Base-by-base conservation (phyloP, 2,888 invertebrate genomes). In the Chironomus tentans region DNA sequence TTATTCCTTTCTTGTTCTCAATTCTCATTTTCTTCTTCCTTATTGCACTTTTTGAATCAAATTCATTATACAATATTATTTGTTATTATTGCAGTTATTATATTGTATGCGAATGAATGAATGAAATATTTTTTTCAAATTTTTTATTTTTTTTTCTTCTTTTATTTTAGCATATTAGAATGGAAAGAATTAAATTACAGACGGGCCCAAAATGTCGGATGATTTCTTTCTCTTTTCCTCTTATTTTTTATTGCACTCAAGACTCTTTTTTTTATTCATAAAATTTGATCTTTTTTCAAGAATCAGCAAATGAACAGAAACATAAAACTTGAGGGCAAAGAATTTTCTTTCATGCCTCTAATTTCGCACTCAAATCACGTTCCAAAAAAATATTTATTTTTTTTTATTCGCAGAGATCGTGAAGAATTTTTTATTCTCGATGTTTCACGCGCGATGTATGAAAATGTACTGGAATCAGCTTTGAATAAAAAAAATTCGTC, bases 381-480 rank as follows among this genome's bases (percentile, higher is more conserved):
- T 68, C 38, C 24, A 10, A 28, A 28, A 38, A 38, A 10, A 38
- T 18, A 56, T 18, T 56, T 5, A 18, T 56, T 56, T 56, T 56
- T 18, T 56, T 56, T 56, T 56, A 46, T 65, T 62, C 38, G 5
- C 10, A 21, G 18, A 62, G 68, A 61, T 61, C 70, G 61, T 62
- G 62, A 12, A 3, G n/a, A 12, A 62, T 68, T 46, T 68, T 46
- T 68, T 65, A 24, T 65, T 22, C 12, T 46, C 38, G 74, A 48
- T 74, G 74, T 48, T 74, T 10, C 47, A 21, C 68, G 24, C 74
- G 74, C 74, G 74, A 74, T 74, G 74, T 68, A 38, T 48, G 61
- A 68, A 74, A 74, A 47, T 68, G 62, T 28, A 74, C 74, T 74
- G 72, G 13, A 48, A 70, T 38, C 38, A 38, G 15, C 48, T n/a